Evolutionary conservation across 2,797 vertebrate genomes (phyloP).

Genomic region (Cottoperca gobio): DNA sequence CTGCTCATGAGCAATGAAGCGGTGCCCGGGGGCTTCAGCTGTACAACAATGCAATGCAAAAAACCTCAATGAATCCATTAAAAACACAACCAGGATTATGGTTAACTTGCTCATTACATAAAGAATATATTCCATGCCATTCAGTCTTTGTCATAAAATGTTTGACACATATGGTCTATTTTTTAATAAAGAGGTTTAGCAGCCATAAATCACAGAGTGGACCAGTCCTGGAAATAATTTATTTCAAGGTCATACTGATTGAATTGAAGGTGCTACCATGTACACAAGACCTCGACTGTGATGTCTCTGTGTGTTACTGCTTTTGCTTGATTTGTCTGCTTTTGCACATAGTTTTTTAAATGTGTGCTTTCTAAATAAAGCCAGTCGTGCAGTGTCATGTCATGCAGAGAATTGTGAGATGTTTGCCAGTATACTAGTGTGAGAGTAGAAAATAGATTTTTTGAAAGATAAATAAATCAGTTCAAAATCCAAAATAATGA

Average conservation of each 20-base stretch:
- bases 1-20: too few species aligned
- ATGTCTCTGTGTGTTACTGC: neutral
- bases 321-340: neutral
- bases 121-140: constrained; percentile 13
- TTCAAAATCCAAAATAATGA: neutral
- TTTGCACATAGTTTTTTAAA: constrained; percentile 11
- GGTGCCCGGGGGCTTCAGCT: too few species aligned
- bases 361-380: constrained; percentile 10
- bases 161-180: neutral
- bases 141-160: neutral
- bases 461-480: neutral
- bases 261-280: constrained; percentile 29
- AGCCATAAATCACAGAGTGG: constrained; percentile 23
- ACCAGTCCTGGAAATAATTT: constrained; percentile 18
- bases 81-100: constrained; percentile 16
- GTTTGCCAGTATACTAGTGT: neutral
- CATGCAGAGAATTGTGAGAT: neutral
- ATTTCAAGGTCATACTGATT: constrained; percentile 44
- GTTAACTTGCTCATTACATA: constrained; percentile 15
- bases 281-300: neutral
- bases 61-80: constrained; percentile 3
- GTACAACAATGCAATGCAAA: constrained; percentile 23
- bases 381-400: constrained; percentile 16
- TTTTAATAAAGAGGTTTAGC: constrained; percentile 13
- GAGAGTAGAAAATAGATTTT: fast-evolving